Conservation (phyloP, 2,113 vertebrate genomes). For the Corythoichthys intestinalis region DNA sequence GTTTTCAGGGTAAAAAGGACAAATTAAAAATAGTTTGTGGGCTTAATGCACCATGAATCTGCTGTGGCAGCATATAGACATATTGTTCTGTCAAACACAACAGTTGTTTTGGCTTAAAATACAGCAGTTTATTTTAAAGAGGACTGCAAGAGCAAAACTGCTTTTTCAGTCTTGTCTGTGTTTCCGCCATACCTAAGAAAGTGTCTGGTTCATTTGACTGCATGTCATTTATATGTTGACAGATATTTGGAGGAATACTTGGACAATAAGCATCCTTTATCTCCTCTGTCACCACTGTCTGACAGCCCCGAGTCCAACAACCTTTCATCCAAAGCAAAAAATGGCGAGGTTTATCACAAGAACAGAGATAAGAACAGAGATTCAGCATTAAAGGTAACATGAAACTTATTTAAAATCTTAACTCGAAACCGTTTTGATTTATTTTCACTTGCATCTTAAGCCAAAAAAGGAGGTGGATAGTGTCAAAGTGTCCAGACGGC, state of each 20-base stretch:
- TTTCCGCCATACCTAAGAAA: not conserved
- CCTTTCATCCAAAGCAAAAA: slow-evolving; percentile 72
- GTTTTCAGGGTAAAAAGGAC: no score
- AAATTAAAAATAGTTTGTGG: no score
- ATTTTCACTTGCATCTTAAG: slow-evolving; percentile 23
- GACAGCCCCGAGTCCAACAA: slow-evolving; percentile 77
- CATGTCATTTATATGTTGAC: slow-evolving; percentile 12
- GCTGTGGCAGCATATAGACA: no score
- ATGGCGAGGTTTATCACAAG: slow-evolving; percentile 52
- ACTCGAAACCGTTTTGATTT: not conserved
- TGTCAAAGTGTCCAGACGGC: slow-evolving; percentile 57
- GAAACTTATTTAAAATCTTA: not conserved
- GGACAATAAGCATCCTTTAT: slow-evolving; percentile 82
- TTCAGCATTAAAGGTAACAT: slow-evolving; percentile 50
- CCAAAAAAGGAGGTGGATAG: slow-evolving; percentile 68
- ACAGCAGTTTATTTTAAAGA: no score
- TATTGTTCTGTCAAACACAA: no score
- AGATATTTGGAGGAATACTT: slow-evolving; percentile 68
- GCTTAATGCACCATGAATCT: no score
- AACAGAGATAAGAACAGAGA: slow-evolving; percentile 58
- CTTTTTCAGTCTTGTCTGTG: no score
- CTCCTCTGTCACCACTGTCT: slow-evolving; percentile 82
- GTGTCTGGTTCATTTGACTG: not conserved
- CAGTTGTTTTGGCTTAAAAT: no score
- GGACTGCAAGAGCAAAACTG: no score